Evolutionary conservation across 2,113 vertebrate genomes (phyloP), one percentile per base, ranked within the genome.

Genomic region (Atherinomorus stipes): DNA sequence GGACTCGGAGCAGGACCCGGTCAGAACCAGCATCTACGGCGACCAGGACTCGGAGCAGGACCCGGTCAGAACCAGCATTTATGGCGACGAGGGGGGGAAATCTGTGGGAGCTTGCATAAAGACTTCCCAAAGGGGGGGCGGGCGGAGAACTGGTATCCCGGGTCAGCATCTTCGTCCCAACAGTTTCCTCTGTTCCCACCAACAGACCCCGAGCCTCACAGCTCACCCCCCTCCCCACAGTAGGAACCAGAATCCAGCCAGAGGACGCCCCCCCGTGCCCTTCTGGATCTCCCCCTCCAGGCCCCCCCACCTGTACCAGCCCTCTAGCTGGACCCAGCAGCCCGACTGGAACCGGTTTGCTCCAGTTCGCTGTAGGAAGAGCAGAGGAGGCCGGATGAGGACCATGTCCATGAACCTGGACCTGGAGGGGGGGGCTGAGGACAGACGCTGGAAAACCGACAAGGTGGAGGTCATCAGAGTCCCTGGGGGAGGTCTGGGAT

Each of bases 311-410:
- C 21, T 51, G 60, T 18, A 59, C 67, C 76, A 74, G n/a, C 28
- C 57, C 0, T 58, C 64, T 3, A 66, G 50, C 63, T 16, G 63
- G 31, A 0, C 5, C 65, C 37, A 73, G 37, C 59, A 91, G 87
- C 40, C 84, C 42, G 42, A 66, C 28, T 49, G 88, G 90, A 53
- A 76, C 90, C 0, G 94, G 90, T 60, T 94, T 90, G 88, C 93
- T 13, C 50, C 94, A 87, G 76, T 95, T 88, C 11, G 88, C 37
- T 91, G 94, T 4, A 95, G 95, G 78, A 96, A 94, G 85, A 90
- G 93, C 81, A 85, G 93, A 52, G 86, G 71, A 7, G 93, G 90
- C 26, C 78, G 92, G 77, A 91, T 52, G 4, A 91, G 86, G 70
- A 87, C 90, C 2, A 28, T 86, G 57, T 94, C 92, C 21, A 86